These are phyloP conservation scores for Calameuta filiformis DNA, from an alignment of 2,888 invertebrate species.

Conservation along the genomic window DNA sequence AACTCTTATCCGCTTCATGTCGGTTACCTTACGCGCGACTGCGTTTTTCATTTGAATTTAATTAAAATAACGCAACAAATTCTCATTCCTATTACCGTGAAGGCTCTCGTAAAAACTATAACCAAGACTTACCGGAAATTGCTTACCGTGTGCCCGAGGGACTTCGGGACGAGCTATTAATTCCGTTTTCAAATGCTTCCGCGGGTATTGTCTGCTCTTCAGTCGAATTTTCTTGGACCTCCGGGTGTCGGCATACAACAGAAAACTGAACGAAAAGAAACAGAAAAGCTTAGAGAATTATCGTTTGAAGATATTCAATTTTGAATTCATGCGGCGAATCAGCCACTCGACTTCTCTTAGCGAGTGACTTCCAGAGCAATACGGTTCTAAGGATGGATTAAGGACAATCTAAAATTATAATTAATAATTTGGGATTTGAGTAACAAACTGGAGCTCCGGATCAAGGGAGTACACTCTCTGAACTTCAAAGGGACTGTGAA, in stretches of 20 bases:
- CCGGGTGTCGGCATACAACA: not conserved
- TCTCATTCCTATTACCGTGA: slow-evolving; percentile 41
- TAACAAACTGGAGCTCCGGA: not conserved
- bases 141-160: slow-evolving; percentile 18
- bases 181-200: slow-evolving; percentile 17
- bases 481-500: not conserved
- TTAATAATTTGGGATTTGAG: not conserved
- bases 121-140: slow-evolving; percentile 35
- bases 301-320: not conserved
- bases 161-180: slow-evolving; percentile 31
- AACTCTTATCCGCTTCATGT: slow-evolving; percentile 29
- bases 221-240: not conserved
- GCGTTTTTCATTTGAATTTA: slow-evolving; percentile 31
- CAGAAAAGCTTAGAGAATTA: not conserved
- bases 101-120: slow-evolving; percentile 30
- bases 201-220: slow-evolving; percentile 12
- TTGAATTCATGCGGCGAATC: not conserved
- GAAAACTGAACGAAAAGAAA: not conserved
- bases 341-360: not conserved
- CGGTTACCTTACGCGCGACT: slow-evolving; percentile 22
- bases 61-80: slow-evolving; percentile 46
- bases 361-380: not conserved
- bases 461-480: not conserved
- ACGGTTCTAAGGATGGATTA: not conserved
- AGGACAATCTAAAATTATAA: slow-evolving; percentile 5